These are phyloP conservation scores for Catagonus wagneri DNA, from an alignment of 2,113 vertebrate genomes.

Conservation along the genomic window DNA sequence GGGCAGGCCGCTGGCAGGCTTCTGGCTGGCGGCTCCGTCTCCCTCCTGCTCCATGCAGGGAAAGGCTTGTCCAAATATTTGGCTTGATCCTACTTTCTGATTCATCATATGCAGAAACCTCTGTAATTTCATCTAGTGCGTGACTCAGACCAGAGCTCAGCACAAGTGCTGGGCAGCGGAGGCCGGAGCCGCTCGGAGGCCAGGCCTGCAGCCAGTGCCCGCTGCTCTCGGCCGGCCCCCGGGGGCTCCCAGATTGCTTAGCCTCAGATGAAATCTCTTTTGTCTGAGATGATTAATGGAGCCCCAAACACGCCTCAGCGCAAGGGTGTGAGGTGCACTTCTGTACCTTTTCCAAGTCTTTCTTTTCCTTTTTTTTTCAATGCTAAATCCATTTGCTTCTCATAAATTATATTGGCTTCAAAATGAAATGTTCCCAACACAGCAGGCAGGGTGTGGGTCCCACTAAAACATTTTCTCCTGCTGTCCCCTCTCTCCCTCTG, in stretches of 20 bases:
- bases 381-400: slow-evolving; percentile 78
- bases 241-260: slow-evolving; percentile 82
- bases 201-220: not conserved
- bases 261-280: slow-evolving; percentile 90
- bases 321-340: slow-evolving; percentile 79
- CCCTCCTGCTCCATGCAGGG: slow-evolving; percentile 34
- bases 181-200: not conserved
- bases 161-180: not conserved
- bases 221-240: slow-evolving; percentile 69
- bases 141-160: slow-evolving; percentile 76
- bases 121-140: slow-evolving; percentile 80
- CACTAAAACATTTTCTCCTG: not conserved
- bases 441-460: slow-evolving; percentile 71
- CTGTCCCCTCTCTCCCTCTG: not conserved
- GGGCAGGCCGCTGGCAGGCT: slow-evolving; percentile 19
- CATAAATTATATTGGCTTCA: slow-evolving; percentile 77
- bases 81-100: slow-evolving; percentile 75
- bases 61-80: slow-evolving; percentile 82
- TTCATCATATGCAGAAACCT: slow-evolving; percentile 77
- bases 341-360: slow-evolving; percentile 80
- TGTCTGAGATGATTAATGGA: slow-evolving; percentile 93
- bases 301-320: slow-evolving; percentile 82
- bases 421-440: slow-evolving; percentile 75
- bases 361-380: slow-evolving; percentile 53
- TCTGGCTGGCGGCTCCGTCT: slow-evolving; percentile 10